Conservation (phyloP, 2,888 invertebrate species). For the Siphlonurus alternatus region DNA sequence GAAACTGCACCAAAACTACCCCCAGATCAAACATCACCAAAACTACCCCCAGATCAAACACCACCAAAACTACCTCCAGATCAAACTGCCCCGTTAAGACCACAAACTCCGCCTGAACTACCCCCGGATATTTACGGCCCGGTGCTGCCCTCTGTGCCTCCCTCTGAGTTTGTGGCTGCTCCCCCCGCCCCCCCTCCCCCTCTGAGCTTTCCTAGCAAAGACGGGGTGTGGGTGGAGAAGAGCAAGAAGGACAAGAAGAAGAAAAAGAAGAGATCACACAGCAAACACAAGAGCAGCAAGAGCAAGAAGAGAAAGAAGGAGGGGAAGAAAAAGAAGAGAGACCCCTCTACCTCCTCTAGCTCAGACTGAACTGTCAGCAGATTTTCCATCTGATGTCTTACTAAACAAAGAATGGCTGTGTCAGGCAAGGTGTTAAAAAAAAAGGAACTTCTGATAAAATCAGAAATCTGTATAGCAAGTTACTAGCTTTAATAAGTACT, state of each 20-base stretch:
- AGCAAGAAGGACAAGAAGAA: constrained; percentile 20
- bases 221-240: constrained; percentile 36
- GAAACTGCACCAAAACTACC: background rate
- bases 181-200: background rate
- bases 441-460: too few relatives aligned
- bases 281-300: constrained; percentile 29
- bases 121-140: background rate
- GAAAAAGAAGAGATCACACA: constrained; percentile 20
- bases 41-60: background rate
- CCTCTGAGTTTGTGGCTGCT: background rate
- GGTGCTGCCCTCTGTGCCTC: background rate
- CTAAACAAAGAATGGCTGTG: background rate
- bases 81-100: too few relatives aligned
- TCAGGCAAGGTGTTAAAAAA: too few relatives aligned
- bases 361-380: background rate
- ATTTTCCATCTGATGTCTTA: background rate
- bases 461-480: too few relatives aligned
- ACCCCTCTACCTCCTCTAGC: background rate
- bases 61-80: background rate
- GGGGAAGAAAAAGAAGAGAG: constrained; percentile 18
- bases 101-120: background rate
- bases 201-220: constrained; percentile 20
- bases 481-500: too few relatives aligned
- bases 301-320: constrained; percentile 23
- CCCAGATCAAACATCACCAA: background rate